These are phyloP conservation scores for Xiphorhynchus elegans DNA, from an alignment of 2,113 vertebrate genomes.

Conservation along the genomic window DNA sequence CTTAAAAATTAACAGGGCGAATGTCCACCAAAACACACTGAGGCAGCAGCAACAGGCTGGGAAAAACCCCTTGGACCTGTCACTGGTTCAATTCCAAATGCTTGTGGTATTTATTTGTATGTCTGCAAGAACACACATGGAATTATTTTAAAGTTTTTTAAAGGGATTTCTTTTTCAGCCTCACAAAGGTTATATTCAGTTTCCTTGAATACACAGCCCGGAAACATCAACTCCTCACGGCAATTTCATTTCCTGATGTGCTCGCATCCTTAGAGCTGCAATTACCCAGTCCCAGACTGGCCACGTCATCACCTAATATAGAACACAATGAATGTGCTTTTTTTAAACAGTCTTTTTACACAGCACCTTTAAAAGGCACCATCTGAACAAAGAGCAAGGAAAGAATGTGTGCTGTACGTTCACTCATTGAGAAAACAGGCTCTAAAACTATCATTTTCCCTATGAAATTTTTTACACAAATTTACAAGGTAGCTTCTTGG, in stretches of 20 bases:
- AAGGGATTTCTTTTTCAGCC: background rate
- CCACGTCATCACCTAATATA: slow-evolving; percentile 40
- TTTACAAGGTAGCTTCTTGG: background rate
- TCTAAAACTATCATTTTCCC: background rate
- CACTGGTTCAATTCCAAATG: background rate
- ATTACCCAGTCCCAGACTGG: background rate
- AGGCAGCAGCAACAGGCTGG: background rate
- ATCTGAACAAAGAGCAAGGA: background rate
- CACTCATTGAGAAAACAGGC: background rate
- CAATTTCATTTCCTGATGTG: background rate
- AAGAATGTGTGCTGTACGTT: background rate
- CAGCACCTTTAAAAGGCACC: slow-evolving; percentile 36
- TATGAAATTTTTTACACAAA: background rate
- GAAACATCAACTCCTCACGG: background rate
- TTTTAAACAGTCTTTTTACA: slow-evolving; percentile 16
- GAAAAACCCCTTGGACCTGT: background rate
- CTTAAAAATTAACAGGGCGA: background rate
- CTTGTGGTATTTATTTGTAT: background rate
- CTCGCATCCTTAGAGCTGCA: background rate
- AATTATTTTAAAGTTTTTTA: background rate
- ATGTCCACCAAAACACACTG: accelerated
- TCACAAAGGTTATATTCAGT: background rate
- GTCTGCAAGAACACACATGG: background rate
- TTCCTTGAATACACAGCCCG: background rate
- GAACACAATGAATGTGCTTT: background rate